Conservation (phyloP, 2,888 invertebrate genomes). For the Lasioglossum oenotherae region DNA sequence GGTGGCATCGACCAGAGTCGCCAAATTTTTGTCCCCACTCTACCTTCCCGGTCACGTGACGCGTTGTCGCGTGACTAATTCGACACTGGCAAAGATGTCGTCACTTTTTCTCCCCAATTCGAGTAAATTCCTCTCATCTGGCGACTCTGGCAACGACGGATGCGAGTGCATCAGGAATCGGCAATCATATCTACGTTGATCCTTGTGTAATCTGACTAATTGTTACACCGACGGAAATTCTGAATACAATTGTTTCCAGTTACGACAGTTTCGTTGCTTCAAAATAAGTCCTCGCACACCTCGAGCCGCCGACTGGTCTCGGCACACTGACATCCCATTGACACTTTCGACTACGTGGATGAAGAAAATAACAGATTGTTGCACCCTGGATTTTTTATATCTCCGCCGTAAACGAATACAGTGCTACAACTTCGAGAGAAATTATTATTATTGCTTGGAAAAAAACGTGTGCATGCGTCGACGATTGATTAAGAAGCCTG, state of each 20-base stretch:
- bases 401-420: too few species aligned
- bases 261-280: background rate
- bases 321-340: background rate
- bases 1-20: slow-evolving; percentile 38
- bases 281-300: background rate
- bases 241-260: background rate
- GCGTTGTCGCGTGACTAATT: too few species aligned
- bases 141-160: slow-evolving; percentile 19
- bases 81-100: too few species aligned
- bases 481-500: background rate
- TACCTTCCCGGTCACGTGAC: too few species aligned
- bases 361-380: too few species aligned
- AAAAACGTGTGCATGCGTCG: background rate
- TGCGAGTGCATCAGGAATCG: background rate
- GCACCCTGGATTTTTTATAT: too few species aligned
- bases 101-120: too few species aligned
- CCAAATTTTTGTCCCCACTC: too few species aligned
- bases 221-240: background rate
- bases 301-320: background rate
- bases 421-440: background rate
- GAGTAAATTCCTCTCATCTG: too few species aligned
- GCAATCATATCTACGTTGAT: background rate
- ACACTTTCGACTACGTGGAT: background rate
- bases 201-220: background rate
- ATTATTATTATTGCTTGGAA: background rate